phyloP scores from a whole-genome alignment of 2,113 vertebrate species.

The Sapayoa aenigma region DNA sequence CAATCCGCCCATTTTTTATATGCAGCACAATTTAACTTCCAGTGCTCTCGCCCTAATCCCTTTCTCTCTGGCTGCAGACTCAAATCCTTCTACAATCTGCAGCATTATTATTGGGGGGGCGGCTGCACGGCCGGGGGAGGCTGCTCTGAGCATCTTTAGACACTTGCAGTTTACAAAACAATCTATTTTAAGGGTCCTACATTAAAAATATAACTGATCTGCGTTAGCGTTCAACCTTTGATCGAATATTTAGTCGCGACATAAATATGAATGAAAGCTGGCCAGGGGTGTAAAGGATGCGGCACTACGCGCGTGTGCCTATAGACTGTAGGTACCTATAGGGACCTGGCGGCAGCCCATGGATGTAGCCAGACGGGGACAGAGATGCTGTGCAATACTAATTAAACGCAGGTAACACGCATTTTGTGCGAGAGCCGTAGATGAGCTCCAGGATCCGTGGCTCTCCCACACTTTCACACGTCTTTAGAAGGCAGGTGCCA shows the following conservation, averaged over 20 bases:
- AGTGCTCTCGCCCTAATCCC: slow-evolving; percentile 86
- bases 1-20: slow-evolving; percentile 92
- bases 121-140: not conserved
- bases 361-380: not conserved
- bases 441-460: not conserved
- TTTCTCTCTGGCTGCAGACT: slow-evolving; percentile 79
- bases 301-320: not conserved
- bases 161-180: slow-evolving; percentile 22
- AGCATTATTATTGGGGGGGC: slow-evolving; percentile 37
- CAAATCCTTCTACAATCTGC: slow-evolving; percentile 85
- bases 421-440: not conserved
- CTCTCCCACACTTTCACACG: not conserved
- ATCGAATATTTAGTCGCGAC: slow-evolving; percentile 18
- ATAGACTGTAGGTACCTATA: not conserved
- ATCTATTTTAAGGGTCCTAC: slow-evolving; percentile 34
- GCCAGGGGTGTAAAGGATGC: not conserved
- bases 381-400: not conserved
- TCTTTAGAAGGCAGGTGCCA: not conserved
- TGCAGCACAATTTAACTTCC: slow-evolving; percentile 94
- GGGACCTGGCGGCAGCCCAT: not conserved
- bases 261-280: slow-evolving; percentile 49
- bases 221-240: not conserved
- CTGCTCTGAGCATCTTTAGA: not conserved
- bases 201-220: slow-evolving; percentile 7
- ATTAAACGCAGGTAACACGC: not conserved